These are phyloP conservation scores for Danio choprae DNA, from an alignment of 2,797 vertebrate genomes.

Conservation along the genomic window DNA sequence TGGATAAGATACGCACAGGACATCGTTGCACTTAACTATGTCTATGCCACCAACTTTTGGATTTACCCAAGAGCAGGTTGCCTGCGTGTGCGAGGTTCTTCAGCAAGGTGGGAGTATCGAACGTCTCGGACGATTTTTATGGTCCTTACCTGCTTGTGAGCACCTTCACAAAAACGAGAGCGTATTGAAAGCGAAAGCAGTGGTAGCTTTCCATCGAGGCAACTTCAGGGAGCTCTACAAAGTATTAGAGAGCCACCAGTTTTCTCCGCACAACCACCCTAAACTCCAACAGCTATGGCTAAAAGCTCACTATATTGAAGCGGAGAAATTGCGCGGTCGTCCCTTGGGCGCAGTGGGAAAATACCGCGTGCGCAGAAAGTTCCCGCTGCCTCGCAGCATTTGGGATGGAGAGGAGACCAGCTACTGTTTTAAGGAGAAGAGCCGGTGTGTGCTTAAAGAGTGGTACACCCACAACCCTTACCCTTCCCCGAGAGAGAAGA, in stretches of 20 bases:
- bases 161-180: constrained; percentile 88
- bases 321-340: constrained; percentile 82
- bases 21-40: constrained; percentile 66
- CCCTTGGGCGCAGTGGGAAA: constrained; percentile 84
- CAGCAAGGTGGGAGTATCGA: constrained; percentile 87
- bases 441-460: constrained; percentile 81
- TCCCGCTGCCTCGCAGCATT: constrained; percentile 82
- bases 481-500: constrained; percentile 79
- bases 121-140: constrained; percentile 84
- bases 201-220: constrained; percentile 83
- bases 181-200: constrained; percentile 85
- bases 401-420: constrained; percentile 87
- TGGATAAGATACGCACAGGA: constrained; percentile 20
- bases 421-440: constrained; percentile 88
- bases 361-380: constrained; percentile 84
- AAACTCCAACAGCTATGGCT: constrained; percentile 85
- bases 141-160: constrained; percentile 86
- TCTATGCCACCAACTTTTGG: constrained; percentile 86
- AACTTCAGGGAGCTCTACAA: constrained; percentile 86
- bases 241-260: constrained; percentile 84
- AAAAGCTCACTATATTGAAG: constrained; percentile 84
- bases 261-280: constrained; percentile 82
- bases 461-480: constrained; percentile 82
- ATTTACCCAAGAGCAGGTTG: constrained; percentile 88
- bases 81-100: constrained; percentile 86